These are phyloP conservation scores for Halictus rubicundus DNA, from an alignment of 1,140 invertebrate genomes.

Conservation along the genomic window DNA sequence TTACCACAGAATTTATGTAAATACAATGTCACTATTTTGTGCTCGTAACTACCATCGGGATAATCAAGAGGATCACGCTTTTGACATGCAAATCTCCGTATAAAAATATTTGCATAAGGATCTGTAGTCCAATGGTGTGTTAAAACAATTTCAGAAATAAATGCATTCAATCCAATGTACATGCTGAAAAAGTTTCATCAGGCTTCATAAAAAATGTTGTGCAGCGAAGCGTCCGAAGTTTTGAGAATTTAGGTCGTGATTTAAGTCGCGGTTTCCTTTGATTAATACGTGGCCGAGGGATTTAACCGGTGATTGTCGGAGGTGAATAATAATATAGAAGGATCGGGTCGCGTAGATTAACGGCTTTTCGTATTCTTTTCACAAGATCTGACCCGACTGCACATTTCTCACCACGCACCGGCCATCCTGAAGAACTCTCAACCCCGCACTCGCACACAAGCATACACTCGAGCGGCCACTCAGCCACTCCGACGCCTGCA, in stretches of 20 bases:
- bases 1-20: too few relatives aligned
- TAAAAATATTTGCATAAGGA: too few relatives aligned
- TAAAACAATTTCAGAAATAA: too few relatives aligned
- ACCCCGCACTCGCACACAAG: background rate
- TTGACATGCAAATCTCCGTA: too few relatives aligned
- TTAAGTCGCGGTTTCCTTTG: background rate
- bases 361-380: background rate
- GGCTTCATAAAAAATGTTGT: too few relatives aligned
- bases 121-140: too few relatives aligned
- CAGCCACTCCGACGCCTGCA: conserved; percentile 4
- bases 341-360: background rate
- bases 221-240: background rate
- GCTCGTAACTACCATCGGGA: too few relatives aligned
- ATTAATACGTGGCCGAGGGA: background rate
- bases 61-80: too few relatives aligned
- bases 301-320: background rate
- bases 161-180: too few relatives aligned
- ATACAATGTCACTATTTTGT: too few relatives aligned
- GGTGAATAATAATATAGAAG: background rate
- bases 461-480: background rate
- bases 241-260: background rate
- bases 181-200: too few relatives aligned
- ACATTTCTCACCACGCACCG: background rate
- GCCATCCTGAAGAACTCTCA: background rate
- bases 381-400: background rate